Conservation (phyloP, 1,140 invertebrate species). For the Centruroides sculpturatus region DNA sequence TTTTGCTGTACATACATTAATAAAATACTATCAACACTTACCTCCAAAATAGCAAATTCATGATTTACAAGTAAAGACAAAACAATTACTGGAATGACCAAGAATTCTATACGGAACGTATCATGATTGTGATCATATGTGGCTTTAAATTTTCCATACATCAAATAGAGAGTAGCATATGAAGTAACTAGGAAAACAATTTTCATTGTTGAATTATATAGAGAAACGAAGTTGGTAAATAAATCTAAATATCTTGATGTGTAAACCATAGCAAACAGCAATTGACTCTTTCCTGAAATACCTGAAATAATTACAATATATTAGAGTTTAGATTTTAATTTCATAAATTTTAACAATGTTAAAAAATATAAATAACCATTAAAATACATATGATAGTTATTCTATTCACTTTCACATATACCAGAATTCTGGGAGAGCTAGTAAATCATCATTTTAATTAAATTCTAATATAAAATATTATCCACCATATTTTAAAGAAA, state of each 20-base stretch:
- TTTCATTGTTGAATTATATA: constrained; percentile 97
- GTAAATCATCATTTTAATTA: too few species aligned
- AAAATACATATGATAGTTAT: too few species aligned
- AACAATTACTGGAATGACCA: constrained; percentile 71
- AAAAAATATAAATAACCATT: too few species aligned
- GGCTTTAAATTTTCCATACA: constrained; percentile 95
- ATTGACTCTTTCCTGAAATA: constrained; percentile 95
- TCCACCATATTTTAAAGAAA: too few species aligned
- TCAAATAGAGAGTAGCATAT: constrained; percentile 83
- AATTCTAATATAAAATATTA: too few species aligned
- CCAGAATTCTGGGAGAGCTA: too few species aligned
- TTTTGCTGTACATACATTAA: too few species aligned
- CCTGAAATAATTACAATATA: constrained; percentile 43
- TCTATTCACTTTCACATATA: too few species aligned
- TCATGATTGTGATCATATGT: constrained; percentile 97
- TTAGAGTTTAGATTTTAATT: too few species aligned
- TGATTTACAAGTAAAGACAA: constrained; percentile 68
- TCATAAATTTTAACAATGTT: too few species aligned
- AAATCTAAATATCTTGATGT: constrained; percentile 90
- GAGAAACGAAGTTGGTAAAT: constrained; percentile 83
- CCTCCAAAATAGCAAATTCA: constrained; percentile 83
- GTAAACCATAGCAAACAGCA: constrained; percentile 93
- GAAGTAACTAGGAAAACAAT: constrained; percentile 76
- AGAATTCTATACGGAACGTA: constrained; percentile 93
- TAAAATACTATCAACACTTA: not conserved